Base-by-base conservation (phyloP, 1,140 invertebrate species). In the Eupeodes corollae region DNA sequence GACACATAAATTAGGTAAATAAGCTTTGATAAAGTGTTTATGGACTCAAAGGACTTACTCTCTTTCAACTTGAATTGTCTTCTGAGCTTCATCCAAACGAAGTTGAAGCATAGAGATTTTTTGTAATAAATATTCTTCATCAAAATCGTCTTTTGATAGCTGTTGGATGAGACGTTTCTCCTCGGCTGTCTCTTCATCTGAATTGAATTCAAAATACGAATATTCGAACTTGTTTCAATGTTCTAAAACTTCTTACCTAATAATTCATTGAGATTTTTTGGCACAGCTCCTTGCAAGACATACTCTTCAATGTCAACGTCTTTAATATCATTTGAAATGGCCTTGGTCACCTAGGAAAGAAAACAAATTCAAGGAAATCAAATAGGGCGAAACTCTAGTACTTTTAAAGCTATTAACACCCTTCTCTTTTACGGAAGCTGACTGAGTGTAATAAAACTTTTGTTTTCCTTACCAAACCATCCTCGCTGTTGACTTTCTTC, bases 61-160 rank as follows among this genome's bases (percentile, higher is more conserved):
- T 73, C 79, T 72, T 69, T 86, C 83, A 8, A 73, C 73, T 53
- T 75, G 76, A 31, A 88, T 70, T 0, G 81, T 83, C 69, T 86
- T 86, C 21, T 81, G 78, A 6, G 83, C 76, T 67, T 88, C 85
- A 46, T 88, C 84, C 6, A 88, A 61, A 54, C 79, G 73, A 43
- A 84, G 63, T 62, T 85, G 80, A 31, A 86, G 61, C 71, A 82
- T 77, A 0, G 79, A 78, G 49, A 83, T 64, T 63, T 83, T 81
- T 55, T 86, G 80, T 47, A 77, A 62, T 5, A 77, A 59, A 57
- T 73, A 74, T 50, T 84, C 82, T 42, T 80, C 75, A 42, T 76
- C 75, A 31, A 70, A 73, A 21, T 69, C 59, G 51, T 76, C 72
- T 46, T 66, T 66, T 1, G 65, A 68, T 9, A 68, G 35, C 52